Conservation (phyloP, 2,888 invertebrate genomes). For the Thereva nobilitata region DNA sequence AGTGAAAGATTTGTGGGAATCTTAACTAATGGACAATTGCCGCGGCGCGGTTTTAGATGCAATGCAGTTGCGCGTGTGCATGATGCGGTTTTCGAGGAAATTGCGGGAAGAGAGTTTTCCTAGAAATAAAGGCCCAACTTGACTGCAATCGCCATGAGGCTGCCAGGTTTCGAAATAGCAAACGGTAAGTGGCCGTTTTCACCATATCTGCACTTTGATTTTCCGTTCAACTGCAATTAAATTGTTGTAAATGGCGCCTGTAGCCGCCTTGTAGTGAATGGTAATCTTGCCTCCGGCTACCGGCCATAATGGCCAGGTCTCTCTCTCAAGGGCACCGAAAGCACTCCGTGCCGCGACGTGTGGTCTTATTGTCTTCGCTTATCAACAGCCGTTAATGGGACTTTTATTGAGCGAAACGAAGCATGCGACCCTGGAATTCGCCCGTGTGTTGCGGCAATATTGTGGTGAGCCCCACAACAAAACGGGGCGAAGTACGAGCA, state of each 20-base stretch:
- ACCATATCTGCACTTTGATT: slow-evolving; percentile 5
- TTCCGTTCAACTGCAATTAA: slow-evolving; percentile 22
- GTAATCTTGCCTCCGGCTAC: slow-evolving; percentile 9
- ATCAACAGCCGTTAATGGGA: slow-evolving; percentile 5
- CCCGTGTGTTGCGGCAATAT: background rate
- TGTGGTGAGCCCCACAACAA: background rate
- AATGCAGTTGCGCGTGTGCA: background rate
- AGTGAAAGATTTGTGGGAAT: slow-evolving; percentile 17
- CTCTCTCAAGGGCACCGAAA: slow-evolving; percentile 14
- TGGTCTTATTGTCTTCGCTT: background rate
- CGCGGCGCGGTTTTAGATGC: background rate
- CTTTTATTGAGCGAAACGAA: background rate
- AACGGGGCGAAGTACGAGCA: too few relatives aligned
- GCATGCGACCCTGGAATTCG: background rate
- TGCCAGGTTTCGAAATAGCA: background rate
- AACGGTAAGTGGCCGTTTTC: background rate
- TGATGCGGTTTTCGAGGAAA: slow-evolving; percentile 8
- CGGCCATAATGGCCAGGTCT: background rate
- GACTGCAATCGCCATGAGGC: background rate
- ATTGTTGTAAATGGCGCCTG: slow-evolving; percentile 31
- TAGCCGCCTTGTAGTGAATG: slow-evolving; percentile 5
- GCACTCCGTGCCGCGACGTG: background rate
- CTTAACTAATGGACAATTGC: slow-evolving; percentile 6
- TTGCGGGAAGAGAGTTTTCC: slow-evolving; percentile 5
- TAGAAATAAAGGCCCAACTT: background rate